Evolutionary conservation across 2,113 vertebrate genomes (phyloP), one percentile per base, ranked within the genome.

Genomic region (Gadus macrocephalus): DNA sequence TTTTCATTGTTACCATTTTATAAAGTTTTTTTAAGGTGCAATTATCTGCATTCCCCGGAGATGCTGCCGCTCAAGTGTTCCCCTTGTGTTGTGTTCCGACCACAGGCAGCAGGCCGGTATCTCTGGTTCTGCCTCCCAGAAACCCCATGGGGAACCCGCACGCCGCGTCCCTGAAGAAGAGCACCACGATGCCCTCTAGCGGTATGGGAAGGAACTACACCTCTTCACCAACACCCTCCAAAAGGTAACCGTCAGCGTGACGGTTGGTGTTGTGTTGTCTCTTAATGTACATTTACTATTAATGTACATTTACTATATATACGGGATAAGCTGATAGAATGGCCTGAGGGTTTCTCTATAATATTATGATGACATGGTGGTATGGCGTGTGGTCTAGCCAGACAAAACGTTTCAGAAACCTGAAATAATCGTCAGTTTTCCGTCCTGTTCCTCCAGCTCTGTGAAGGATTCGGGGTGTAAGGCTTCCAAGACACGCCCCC

Each of bases 101-200:
- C 61, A 38, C 81, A 86, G 86, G 78, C 35, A 83, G 89, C 35
- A 83, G 89, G 64, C 89, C 90, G 0, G 78, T 84, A 58, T 90
- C 90, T 55, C 77, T 91, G 59, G 79, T 81, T 61, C 73, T 90
- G 82, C 80, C 89, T 56, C 69, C 81, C 60, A 89, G 85, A 71
- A 62, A 77, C 0, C 69, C 85, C 60, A 61, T 77, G 60, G 68
- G 73, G 68, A n/a, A 68, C 60, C 71, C 78, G 28, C 61, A 72
- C 8, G 1, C 71, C 6, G 70, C 80, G 16, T 35, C 75, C 14
- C 60, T 85, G 77, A 92, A 85, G 81, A 92, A 91, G 87, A 90
- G 85, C 87, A 68, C 85, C 68, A 89, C 90, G n/a, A 75, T 86
- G 85, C 87, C 90, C 89, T 89, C 89, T 22, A 75, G 85, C 62